These are phyloP conservation scores for Carlito syrichta DNA, from an alignment of 2,113 vertebrate species.

Conservation along the genomic window DNA sequence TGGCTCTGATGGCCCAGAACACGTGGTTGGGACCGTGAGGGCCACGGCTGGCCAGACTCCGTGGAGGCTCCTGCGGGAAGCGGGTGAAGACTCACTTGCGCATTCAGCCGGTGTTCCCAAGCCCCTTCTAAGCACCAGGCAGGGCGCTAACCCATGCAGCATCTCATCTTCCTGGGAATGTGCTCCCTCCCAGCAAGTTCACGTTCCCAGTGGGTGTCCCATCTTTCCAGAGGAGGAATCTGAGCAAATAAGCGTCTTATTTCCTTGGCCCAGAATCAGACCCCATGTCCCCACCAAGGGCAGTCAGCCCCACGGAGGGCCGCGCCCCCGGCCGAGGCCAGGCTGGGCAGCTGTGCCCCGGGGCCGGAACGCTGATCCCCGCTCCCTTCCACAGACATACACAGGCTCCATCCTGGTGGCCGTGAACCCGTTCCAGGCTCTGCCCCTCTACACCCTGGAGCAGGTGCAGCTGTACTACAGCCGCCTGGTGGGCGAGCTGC, in stretches of 20 bases:
- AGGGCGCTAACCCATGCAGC: not conserved
- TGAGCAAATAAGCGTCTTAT: not conserved
- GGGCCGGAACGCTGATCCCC: not conserved
- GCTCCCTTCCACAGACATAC: constrained; percentile 87
- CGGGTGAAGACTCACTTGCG: not conserved
- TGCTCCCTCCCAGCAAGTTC: accelerated
- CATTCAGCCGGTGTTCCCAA: not conserved
- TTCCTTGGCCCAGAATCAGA: not conserved
- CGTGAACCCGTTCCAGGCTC: constrained; percentile 95
- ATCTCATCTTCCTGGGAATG: not conserved
- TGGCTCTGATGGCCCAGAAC: not conserved
- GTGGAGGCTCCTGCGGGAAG: not conserved
- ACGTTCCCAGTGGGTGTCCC: not conserved
- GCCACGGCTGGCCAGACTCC: not conserved
- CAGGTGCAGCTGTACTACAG: constrained; percentile 91
- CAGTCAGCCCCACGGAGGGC: not conserved
- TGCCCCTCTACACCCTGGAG: constrained; percentile 93
- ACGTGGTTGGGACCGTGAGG: not conserved
- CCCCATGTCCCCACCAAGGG: not conserved
- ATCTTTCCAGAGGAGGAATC: not conserved
- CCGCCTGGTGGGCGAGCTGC: constrained; percentile 90
- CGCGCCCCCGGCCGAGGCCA: not conserved
- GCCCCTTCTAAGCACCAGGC: not conserved
- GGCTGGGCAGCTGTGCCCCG: accelerated
- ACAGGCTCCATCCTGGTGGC: constrained; percentile 97